Conservation (phyloP, 2,113 vertebrate genomes). For the Polyodon spathula region DNA sequence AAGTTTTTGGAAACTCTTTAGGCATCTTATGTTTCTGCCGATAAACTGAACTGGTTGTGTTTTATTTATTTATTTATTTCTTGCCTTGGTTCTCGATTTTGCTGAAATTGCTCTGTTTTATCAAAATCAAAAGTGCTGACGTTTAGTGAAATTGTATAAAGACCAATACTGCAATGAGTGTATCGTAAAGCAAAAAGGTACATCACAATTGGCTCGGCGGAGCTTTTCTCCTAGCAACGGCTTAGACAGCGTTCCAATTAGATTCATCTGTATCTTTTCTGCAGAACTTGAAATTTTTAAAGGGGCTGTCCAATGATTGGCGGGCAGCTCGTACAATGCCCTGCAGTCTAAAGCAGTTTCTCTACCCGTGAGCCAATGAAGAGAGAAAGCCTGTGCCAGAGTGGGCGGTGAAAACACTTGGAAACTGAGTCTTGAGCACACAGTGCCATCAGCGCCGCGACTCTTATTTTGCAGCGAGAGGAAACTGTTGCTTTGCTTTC, state of each 20-base stretch:
- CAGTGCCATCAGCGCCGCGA: too few relatives aligned
- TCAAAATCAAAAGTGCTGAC: neutral
- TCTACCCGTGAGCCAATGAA: constrained; percentile 38
- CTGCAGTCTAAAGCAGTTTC: neutral
- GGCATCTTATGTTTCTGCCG: too few relatives aligned
- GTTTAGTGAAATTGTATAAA: neutral
- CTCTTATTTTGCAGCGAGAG: too few relatives aligned
- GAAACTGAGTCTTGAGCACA: too few relatives aligned
- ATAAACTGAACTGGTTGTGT: too few relatives aligned
- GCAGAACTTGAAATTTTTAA: constrained; percentile 49
- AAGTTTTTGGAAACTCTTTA: too few relatives aligned
- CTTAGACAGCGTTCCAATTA: constrained; percentile 41
- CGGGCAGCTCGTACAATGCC: constrained; percentile 15
- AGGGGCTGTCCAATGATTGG: constrained; percentile 20
- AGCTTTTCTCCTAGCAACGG: constrained; percentile 52
- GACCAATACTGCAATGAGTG: neutral
- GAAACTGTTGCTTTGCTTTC: too few relatives aligned
- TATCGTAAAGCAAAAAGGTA: constrained; percentile 6
- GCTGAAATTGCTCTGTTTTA: too few relatives aligned
- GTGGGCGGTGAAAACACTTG: too few relatives aligned
- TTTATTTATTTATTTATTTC: too few relatives aligned
- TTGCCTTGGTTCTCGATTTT: too few relatives aligned
- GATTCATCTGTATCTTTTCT: constrained; percentile 33
- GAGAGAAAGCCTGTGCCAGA: neutral
- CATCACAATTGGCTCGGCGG: constrained; percentile 38